Evolutionary conservation across 1,140 invertebrate species (phyloP), one percentile per base, ranked within the genome.

Genomic region (Gonatopus flavifemur): DNA sequence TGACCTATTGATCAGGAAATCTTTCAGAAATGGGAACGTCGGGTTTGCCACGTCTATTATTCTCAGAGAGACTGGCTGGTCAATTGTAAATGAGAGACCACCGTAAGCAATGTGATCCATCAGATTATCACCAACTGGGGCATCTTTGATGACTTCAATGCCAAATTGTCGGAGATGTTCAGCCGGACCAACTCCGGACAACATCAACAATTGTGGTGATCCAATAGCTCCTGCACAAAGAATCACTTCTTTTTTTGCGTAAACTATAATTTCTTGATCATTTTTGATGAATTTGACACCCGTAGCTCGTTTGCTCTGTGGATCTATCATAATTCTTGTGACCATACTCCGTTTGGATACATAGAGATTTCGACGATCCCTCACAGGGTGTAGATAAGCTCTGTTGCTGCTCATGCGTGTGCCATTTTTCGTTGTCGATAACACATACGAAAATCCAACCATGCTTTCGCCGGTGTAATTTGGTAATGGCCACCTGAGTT

Each of bases 41-140:
- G 70, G 70, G 50, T 84, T 84, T 0, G 62, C 70, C 25, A 85
- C 31, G 0, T 44, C 47, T 0, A 62, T 81, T 0, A 86, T 72
- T 19, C 46, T 49, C 19, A 72, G n/a, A 37, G 72, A 53, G 16
- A 68, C 67, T 0, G 80, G 75, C 46, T 83, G 69, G 66, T 86
- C 79, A 0, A 89, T 81, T 6, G 84, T 67, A 59, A 88, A 89
- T 4, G 84, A 83, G 0, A 84, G 66, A 15, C 84, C 80, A 55
- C 80, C 78, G n/a, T 79, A 81, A 0, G 83, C 83, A 0, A 80
- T 57, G 59, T 87, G 85, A 58, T 87, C 85, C 64, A 86, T 83
- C 0, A 91, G 78, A 69, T 91, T 90, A 38, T 82, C 65, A 0
- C 89, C 89, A 2, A 91, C 89, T 0, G 84, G 82, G 3, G 89